phyloP scores from a whole-genome alignment of 2,797 vertebrate genomes.

The Rhynchotus rufescens region DNA sequence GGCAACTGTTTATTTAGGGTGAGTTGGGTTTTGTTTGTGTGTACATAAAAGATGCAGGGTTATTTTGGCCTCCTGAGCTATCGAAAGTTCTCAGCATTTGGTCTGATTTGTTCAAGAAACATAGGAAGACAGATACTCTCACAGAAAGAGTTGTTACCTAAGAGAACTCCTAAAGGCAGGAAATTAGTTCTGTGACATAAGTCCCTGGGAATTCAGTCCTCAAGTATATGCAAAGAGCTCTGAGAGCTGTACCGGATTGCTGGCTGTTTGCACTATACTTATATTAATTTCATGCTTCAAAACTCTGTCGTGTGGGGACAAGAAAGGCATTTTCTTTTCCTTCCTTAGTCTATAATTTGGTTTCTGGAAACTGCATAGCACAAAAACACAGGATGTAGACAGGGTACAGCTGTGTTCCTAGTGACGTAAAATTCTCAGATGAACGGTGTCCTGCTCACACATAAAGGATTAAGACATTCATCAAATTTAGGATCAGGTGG shows the following conservation, averaged over 20 bases:
- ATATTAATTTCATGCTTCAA: not conserved
- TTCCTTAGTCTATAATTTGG: not conserved
- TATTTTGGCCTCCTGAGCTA: not conserved
- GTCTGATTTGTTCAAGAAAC: not conserved
- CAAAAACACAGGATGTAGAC: constrained; percentile 24
- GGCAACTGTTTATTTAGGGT: not conserved
- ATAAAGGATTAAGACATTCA: constrained; percentile 61
- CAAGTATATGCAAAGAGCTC: not conserved
- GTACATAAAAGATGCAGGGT: not conserved
- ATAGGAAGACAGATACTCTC: not conserved
- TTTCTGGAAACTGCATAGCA: constrained; percentile 9
- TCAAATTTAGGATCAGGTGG: constrained; percentile 48
- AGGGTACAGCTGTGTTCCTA: constrained; percentile 52
- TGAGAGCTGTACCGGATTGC: not conserved
- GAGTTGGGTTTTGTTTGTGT: not conserved
- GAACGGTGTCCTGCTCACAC: constrained; percentile 30
- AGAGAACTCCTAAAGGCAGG: not conserved
- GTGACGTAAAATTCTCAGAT: constrained; percentile 56
- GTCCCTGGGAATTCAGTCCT: not conserved
- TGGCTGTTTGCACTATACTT: not conserved
- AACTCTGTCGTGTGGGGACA: not conserved
- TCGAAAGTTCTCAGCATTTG: not conserved
- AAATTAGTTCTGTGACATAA: not conserved
- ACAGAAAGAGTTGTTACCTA: not conserved
- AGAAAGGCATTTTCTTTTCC: constrained; percentile 21